Percentiles rank a stretch among this genome's conserved stretches.
Conservation (phyloP, 2,113 vertebrate species). For the Oryzias celebensis region DNA sequence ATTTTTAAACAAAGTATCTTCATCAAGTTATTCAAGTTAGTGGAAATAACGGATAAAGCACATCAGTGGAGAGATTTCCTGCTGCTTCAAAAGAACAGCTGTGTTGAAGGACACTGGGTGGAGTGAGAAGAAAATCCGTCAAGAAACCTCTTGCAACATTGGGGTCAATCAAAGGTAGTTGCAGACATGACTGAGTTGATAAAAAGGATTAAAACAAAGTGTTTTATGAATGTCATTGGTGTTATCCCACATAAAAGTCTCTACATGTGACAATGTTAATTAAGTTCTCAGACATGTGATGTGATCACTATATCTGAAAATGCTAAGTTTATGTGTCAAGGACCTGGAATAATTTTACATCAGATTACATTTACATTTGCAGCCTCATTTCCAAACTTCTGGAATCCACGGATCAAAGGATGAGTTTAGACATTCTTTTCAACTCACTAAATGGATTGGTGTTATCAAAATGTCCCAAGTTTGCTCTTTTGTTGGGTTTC, state of each 20-base stretch:
- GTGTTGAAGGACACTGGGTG: background rate
- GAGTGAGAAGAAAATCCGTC: background rate
- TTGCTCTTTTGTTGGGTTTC: no score
- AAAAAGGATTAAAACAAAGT: background rate
- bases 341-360: no score
- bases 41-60: background rate
- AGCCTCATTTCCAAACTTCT: no score
- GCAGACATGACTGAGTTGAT: background rate
- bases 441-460: no score
- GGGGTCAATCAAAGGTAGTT: background rate
- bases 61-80: background rate
- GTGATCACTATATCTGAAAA: no score
- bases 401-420: no score
- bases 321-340: no score
- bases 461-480: no score
- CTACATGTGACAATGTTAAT: slow-evolving; percentile 3
- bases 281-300: background rate
- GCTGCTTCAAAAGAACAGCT: background rate
- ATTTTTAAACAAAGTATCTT: no score
- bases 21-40: no score
- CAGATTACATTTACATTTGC: no score
- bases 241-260: background rate
- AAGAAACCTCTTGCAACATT: background rate
- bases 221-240: background rate
- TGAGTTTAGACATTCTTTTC: no score